Evolutionary conservation across 2,888 invertebrate species (phyloP), one percentile per base, ranked within the genome.

Genomic region (Baccha elongata): DNA sequence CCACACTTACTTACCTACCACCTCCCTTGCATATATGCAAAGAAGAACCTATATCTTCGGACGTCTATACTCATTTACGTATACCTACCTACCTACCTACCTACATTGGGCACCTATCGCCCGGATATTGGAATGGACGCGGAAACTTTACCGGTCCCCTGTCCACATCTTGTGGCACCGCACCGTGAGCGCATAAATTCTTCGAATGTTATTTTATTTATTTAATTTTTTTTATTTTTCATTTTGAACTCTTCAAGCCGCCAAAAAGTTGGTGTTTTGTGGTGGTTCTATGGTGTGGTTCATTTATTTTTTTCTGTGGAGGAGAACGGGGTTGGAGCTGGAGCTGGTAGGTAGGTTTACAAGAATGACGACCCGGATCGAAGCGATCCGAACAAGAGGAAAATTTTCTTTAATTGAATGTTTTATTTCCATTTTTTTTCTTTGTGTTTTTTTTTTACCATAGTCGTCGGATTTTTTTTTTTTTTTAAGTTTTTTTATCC

Each of bases 371-470:
- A 78, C 76, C 78, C 83, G 83, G 78, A 83, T 83, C 83, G 83
- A 55, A 48, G 72, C 78, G 76, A 83, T 83, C 73, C 69, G 73
- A 74, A 79, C 84, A 79, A 69, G 79, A 79, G 69, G 79, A 64
- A 79, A 84, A 84, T 84, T 84, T 84, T 79, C 84, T 84, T 83
- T 84, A 84, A 84, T 84, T 84, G 84, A 84, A 84, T 84, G 84
- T 84, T 84, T 84, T 84, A 79, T 84, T 84, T 79, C 69, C 73
- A 58, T 73, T 78, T 83, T 81, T 79, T 73, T 37, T 46, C 48
- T n/a, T 52, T 75, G 37, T 71, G 35, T 50, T 19, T 68, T 55
- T 8, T 37, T 55, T 58, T 15, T 23, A 40, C 10, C 29, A 17
- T 42, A 42, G 29, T 19, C 15, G 44, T 29, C 17, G 40, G 15